Conservation (phyloP, 1,140 invertebrate genomes). For the Drosophila fuyamai region DNA sequence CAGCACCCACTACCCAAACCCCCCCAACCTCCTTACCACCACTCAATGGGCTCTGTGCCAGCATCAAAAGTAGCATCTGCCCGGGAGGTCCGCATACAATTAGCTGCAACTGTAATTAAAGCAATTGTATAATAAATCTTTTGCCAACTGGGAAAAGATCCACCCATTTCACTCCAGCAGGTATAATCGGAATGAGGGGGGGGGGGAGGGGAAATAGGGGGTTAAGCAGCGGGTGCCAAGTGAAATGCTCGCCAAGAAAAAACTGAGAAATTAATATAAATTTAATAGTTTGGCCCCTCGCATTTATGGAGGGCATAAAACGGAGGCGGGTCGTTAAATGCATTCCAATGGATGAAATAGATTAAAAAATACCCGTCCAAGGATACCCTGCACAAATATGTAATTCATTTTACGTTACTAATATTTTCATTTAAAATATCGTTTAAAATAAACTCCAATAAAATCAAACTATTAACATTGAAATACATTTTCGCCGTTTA, state of each 20-base stretch:
- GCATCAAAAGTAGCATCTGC: conserved; percentile 68
- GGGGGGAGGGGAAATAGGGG: not conserved
- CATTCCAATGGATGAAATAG: conserved; percentile 32
- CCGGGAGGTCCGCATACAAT: conserved; percentile 69
- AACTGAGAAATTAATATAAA: conserved; percentile 77
- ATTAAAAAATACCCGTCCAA: not conserved
- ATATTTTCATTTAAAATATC: too few species aligned
- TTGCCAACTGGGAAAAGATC: conserved; percentile 69
- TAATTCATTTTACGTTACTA: too few species aligned
- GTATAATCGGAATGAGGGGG: not conserved
- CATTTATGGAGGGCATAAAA: conserved; percentile 68
- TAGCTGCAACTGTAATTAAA: conserved; percentile 82
- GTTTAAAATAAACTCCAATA: too few species aligned
- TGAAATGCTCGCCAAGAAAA: conserved; percentile 65
- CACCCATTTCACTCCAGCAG: conserved; percentile 5
- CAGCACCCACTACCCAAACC: not conserved
- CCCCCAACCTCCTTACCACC: conserved; percentile 1
- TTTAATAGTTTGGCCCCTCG: conserved; percentile 76
- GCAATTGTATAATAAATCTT: conserved; percentile 80
- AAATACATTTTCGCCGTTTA: too few species aligned
- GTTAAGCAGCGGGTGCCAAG: conserved; percentile 53
- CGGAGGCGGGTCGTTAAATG: conserved; percentile 59
- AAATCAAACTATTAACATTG: too few species aligned
- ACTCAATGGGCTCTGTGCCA: conserved; percentile 44
- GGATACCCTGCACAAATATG: not conserved